These are phyloP conservation scores for Rachycentron canadum DNA, from an alignment of 2,797 vertebrate genomes.

Conservation along the genomic window DNA sequence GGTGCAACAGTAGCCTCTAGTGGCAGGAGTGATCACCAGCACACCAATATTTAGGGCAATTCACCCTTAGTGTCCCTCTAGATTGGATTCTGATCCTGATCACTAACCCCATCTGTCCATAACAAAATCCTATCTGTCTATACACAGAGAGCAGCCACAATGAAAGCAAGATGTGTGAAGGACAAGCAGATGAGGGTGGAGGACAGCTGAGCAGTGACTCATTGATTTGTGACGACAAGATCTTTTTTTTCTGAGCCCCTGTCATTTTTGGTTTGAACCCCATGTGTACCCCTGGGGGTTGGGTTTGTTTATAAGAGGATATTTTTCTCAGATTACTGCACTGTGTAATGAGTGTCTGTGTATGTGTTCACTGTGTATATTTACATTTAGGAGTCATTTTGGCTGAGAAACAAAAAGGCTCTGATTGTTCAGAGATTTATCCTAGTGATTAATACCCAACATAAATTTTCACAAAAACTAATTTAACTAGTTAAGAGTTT, in stretches of 20 bases:
- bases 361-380: conserved; percentile 31
- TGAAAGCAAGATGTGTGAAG: conserved; percentile 58
- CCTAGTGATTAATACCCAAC: conserved; percentile 3
- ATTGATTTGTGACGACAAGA: conserved; percentile 64
- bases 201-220: conserved; percentile 71
- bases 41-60: not conserved
- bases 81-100: conserved; percentile 30
- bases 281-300: conserved; percentile 33
- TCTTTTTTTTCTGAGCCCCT: conserved; percentile 25
- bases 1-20: conserved; percentile 60
- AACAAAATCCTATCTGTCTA: conserved; percentile 35
- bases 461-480: not conserved
- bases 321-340: conserved; percentile 31
- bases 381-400: conserved; percentile 13
- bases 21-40: conserved; percentile 48
- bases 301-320: conserved; percentile 37
- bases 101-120: conserved; percentile 21
- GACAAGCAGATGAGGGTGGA: conserved; percentile 42
- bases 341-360: conserved; percentile 43
- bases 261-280: conserved; percentile 56
- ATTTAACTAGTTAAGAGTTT: not conserved
- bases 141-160: conserved; percentile 80
- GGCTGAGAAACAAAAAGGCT: conserved; percentile 9
- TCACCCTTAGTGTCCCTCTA: conserved; percentile 9
- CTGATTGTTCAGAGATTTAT: not conserved